Percentiles rank a stretch among this genome's conserved stretches.
These are phyloP conservation scores for Balaeniceps rex DNA, from an alignment of 2,113 vertebrate species.

Conservation along the genomic window DNA sequence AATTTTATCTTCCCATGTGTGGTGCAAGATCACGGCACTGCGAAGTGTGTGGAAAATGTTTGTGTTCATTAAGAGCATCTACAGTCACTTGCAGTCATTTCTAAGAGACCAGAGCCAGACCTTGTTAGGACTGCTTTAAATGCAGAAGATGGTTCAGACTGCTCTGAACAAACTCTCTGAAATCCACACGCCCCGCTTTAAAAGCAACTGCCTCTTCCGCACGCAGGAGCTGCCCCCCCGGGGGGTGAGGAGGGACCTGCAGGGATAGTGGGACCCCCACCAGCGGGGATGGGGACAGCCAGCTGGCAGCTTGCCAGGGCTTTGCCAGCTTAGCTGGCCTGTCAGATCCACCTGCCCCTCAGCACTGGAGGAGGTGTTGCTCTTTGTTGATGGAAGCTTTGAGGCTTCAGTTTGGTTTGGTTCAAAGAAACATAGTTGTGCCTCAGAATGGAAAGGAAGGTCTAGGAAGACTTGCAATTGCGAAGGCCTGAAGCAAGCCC, in stretches of 20 bases:
- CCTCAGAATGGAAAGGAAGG: neutral
- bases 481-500: neutral
- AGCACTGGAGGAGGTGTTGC: neutral
- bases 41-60: rapidly evolving
- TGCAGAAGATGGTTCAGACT: neutral
- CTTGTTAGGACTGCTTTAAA: too few relatives aligned
- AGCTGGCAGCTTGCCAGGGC: neutral
- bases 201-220: neutral
- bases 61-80: rapidly evolving
- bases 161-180: neutral
- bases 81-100: rapidly evolving
- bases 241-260: neutral
- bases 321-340: neutral
- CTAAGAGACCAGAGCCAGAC: neutral
- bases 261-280: neutral
- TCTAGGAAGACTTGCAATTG: too few relatives aligned
- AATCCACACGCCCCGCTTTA: neutral
- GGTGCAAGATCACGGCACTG: too few relatives aligned
- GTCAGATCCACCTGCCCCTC: too few relatives aligned
- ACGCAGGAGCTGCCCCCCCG: rapidly evolving
- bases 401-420: neutral
- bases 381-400: neutral
- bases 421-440: neutral
- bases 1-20: neutral
- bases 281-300: neutral